A percentile compares a stretch with the other conserved stretches of the same genome.
phyloP scores from a whole-genome alignment of 1,140 invertebrate species.

The Drosophila sp. region DNA sequence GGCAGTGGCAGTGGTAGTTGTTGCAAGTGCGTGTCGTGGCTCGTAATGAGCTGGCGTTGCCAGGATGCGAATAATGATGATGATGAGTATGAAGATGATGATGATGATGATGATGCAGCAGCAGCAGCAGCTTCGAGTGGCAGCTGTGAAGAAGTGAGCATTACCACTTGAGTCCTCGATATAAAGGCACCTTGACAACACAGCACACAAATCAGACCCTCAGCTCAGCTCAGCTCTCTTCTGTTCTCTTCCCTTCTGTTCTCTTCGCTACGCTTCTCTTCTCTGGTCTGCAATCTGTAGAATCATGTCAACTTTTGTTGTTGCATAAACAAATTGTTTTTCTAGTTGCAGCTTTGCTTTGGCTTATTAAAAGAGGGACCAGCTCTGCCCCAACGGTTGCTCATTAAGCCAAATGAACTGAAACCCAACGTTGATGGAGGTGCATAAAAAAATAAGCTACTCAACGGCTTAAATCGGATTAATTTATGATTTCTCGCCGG shows the following conservation, averaged over 20 bases:
- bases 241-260: no score
- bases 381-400: constrained; percentile 1
- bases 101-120: neutral
- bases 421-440: constrained; percentile 22
- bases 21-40: constrained; percentile 48
- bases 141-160: constrained; percentile 26
- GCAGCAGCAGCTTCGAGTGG: constrained; percentile 10
- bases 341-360: constrained; percentile 12
- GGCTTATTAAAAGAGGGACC: constrained; percentile 27
- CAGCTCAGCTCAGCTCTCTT: neutral
- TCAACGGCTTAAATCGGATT: constrained; percentile 83
- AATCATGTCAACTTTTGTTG: constrained; percentile 9
- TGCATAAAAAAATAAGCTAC: constrained; percentile 74
- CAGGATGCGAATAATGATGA: constrained; percentile 46
- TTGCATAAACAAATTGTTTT: constrained; percentile 33
- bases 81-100: neutral
- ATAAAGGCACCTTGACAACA: constrained; percentile 29
- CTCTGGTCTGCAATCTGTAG: neutral
- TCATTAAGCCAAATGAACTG: constrained; percentile 50
- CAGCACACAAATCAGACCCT: constrained; percentile 18
- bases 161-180: constrained; percentile 17
- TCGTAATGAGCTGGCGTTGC: constrained; percentile 70
- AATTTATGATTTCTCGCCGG: constrained; percentile 79
- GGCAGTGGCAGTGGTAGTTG: constrained; percentile 39
- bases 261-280: no score